Evolutionary conservation across 2,888 invertebrate species (phyloP).

Genomic region (Temnothorax rugatulus): DNA sequence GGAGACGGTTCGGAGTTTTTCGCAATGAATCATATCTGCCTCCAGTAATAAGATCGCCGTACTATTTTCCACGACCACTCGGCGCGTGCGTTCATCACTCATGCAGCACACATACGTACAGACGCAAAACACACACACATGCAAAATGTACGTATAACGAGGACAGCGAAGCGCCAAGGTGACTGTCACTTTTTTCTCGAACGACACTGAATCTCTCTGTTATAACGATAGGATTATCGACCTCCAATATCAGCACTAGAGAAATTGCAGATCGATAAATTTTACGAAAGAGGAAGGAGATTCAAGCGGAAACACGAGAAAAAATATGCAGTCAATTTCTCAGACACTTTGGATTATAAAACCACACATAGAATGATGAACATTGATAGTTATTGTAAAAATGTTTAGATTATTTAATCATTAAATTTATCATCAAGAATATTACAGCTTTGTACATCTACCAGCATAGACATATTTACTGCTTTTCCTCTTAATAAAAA

Average conservation of each 20-base stretch:
- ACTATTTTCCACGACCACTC: slow-evolving; percentile 72
- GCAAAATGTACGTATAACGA: slow-evolving; percentile 11
- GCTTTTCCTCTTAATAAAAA: not conserved
- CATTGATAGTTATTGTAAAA: not conserved
- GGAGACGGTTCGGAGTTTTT: slow-evolving; percentile 64
- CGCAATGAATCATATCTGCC: slow-evolving; percentile 70
- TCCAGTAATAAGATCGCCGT: slow-evolving; percentile 68
- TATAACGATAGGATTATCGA: slow-evolving; percentile 56
- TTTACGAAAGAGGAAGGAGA: slow-evolving; percentile 15
- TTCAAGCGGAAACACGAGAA: not conserved
- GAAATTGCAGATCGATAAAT: slow-evolving; percentile 20
- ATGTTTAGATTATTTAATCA: not conserved
- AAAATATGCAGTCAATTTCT: not conserved
- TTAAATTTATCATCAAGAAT: not conserved
- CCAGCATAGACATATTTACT: not conserved
- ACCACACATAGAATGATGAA: not conserved
- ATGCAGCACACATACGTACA: not conserved
- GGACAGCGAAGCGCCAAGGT: slow-evolving; percentile 67
- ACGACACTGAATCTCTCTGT: slow-evolving; percentile 66
- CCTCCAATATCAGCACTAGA: slow-evolving; percentile 16
- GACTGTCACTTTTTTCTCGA: slow-evolving; percentile 75
- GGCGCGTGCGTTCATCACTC: slow-evolving; percentile 63
- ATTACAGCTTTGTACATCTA: not conserved
- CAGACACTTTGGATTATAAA: not conserved
- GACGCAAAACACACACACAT: not conserved